phyloP scores from a whole-genome alignment of 2,888 invertebrate species.

The Anodontia alba region DNA sequence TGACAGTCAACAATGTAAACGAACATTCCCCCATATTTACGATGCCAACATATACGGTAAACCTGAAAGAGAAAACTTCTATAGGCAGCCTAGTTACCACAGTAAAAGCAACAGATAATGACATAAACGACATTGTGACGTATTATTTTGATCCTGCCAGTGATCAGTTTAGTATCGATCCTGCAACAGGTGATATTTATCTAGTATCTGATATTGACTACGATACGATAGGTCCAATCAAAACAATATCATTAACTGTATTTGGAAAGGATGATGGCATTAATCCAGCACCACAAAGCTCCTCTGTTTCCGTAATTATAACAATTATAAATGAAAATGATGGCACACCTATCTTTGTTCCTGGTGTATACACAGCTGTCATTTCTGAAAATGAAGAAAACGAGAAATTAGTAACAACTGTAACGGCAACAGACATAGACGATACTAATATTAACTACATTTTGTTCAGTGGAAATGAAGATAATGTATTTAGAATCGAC shows the following conservation, averaged over 20 bases:
- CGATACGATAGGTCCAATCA: slow-evolving; percentile 46
- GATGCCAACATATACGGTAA: slow-evolving; percentile 52
- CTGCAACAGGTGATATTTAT: slow-evolving; percentile 55
- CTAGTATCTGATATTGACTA: slow-evolving; percentile 57
- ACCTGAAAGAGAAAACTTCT: slow-evolving; percentile 59
- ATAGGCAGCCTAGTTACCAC: slow-evolving; percentile 57
- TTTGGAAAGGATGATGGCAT: slow-evolving; percentile 61
- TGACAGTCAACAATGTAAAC: slow-evolving; percentile 73
- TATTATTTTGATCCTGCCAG: slow-evolving; percentile 58
- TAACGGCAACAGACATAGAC: slow-evolving; percentile 73
- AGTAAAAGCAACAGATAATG: slow-evolving; percentile 69
- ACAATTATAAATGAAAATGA: slow-evolving; percentile 76
- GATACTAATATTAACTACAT: slow-evolving; percentile 61
- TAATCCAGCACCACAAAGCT: slow-evolving; percentile 36
- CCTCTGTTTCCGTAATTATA: slow-evolving; percentile 70
- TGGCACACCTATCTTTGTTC: slow-evolving; percentile 75
- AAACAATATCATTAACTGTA: slow-evolving; percentile 51
- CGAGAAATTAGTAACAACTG: slow-evolving; percentile 57
- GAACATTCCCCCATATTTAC: slow-evolving; percentile 73
- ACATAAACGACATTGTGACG: slow-evolving; percentile 61
- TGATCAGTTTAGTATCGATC: slow-evolving; percentile 63
- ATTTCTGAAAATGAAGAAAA: slow-evolving; percentile 65
- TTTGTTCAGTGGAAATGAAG: slow-evolving; percentile 65
- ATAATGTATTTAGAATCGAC: slow-evolving; percentile 62
- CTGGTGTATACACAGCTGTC: slow-evolving; percentile 62